Conservation (phyloP, 2,113 vertebrate genomes). For the Pelusios castaneus region DNA sequence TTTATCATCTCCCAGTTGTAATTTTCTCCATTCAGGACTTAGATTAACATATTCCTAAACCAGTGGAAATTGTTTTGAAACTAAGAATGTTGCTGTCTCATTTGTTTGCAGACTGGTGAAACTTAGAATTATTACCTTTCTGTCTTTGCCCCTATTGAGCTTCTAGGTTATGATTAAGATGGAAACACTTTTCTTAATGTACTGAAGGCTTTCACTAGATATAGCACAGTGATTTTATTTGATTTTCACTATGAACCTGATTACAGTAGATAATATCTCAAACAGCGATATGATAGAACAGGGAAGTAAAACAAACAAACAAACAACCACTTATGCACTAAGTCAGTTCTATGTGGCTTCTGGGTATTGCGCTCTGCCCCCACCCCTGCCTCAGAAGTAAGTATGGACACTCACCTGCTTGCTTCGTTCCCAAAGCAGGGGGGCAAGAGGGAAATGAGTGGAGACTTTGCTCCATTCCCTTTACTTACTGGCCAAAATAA, state of each 20-base stretch:
- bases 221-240: not conserved
- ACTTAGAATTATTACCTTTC: not conserved
- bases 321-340: not conserved
- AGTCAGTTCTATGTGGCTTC: not conserved
- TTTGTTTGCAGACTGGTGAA: not conserved
- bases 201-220: not conserved
- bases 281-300: not conserved
- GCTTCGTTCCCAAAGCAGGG: not conserved
- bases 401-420: not conserved
- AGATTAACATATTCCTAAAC: not conserved
- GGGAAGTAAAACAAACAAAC: not conserved
- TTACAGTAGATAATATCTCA: not conserved
- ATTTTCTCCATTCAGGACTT: not conserved
- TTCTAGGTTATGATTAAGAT: not conserved
- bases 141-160: too few relatives aligned
- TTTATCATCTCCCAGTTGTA: not conserved
- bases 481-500: not conserved
- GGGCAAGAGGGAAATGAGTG: not conserved
- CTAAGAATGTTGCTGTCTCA: not conserved
- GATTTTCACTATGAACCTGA: not conserved
- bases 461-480: too few relatives aligned
- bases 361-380: too few relatives aligned
- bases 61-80: not conserved
- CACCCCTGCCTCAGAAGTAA: too few relatives aligned
- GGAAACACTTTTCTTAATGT: not conserved